Evolutionary conservation across 2,888 invertebrate genomes (phyloP).

Genomic region (Melinopterus prodromus): DNA sequence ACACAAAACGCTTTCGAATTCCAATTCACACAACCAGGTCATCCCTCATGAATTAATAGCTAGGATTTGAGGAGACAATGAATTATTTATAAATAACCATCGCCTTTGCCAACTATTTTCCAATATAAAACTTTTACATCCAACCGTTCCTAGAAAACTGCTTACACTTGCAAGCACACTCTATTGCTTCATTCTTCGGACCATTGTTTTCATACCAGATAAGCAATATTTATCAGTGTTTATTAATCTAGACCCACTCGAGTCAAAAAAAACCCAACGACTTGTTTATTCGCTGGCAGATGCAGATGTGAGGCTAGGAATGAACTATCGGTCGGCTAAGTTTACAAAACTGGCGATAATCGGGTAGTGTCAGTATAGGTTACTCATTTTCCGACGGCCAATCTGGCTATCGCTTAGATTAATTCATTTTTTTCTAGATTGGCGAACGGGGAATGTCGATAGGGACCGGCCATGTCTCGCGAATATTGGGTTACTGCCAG

Average conservation of each 20-base stretch:
- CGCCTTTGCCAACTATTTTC: background rate
- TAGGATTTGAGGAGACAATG: background rate
- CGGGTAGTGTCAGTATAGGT: background rate
- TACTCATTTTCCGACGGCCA: background rate
- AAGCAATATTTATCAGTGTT: background rate
- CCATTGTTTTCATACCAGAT: background rate
- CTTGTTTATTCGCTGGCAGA: background rate
- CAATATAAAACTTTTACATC: background rate
- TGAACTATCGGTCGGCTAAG: background rate
- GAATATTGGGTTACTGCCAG: background rate
- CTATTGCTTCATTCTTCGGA: background rate
- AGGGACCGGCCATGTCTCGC: background rate
- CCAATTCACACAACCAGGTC: background rate
- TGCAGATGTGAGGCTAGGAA: background rate
- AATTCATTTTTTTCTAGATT: background rate
- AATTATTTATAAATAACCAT: background rate
- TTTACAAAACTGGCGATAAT: background rate
- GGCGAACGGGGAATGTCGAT: background rate
- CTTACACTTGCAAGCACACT: background rate
- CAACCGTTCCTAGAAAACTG: background rate
- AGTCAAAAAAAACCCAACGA: background rate
- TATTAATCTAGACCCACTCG: background rate
- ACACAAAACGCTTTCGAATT: background rate
- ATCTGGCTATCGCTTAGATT: background rate
- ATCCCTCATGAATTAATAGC: background rate